Percentiles rank a stretch among this genome's conserved stretches.
phyloP scores from a whole-genome alignment of 2,888 invertebrate genomes.

The Drosophila recens region DNA sequence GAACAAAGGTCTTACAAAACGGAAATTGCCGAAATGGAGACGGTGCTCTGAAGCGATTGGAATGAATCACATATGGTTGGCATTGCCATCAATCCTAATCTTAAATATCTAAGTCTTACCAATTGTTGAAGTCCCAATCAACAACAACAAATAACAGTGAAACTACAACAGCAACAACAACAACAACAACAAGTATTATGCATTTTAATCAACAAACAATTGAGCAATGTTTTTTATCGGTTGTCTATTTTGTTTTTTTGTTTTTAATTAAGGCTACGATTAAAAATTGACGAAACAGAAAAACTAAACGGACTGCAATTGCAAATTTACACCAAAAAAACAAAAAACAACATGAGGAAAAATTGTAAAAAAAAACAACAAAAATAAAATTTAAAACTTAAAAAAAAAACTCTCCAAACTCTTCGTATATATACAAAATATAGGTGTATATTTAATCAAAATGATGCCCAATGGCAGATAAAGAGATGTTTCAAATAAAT shows the following conservation, averaged over 20 bases:
- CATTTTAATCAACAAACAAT: constrained; percentile 34
- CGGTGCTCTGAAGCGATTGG: constrained; percentile 88
- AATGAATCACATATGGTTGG: constrained; percentile 29
- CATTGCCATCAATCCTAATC: constrained; percentile 29
- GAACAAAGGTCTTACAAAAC: constrained; percentile 87
- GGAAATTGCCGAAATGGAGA: constrained; percentile 95
- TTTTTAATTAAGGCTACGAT: constrained; percentile 30
- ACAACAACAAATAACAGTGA: constrained; percentile 21
- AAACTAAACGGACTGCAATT: constrained; percentile 30
- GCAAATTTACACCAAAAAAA: constrained; percentile 54
- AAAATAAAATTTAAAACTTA: background rate
- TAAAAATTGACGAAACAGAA: constrained; percentile 38
- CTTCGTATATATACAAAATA: constrained; percentile 41
- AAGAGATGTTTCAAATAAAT: constrained; percentile 79
- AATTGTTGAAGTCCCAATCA: constrained; percentile 40
- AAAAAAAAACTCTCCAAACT: constrained; percentile 36
- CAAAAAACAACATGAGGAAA: constrained; percentile 19
- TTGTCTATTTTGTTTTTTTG: constrained; percentile 29
- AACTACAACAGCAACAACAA: constrained; percentile 23
- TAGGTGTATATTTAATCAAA: constrained; percentile 74
- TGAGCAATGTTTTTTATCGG: constrained; percentile 27
- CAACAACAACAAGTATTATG: constrained; percentile 37
- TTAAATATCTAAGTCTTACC: constrained; percentile 42
- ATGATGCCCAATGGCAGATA: constrained; percentile 47
- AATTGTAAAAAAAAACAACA: constrained; percentile 10